Evolutionary conservation across 2,113 vertebrate genomes (phyloP).

Genomic region (Zosterops borbonicus): DNA sequence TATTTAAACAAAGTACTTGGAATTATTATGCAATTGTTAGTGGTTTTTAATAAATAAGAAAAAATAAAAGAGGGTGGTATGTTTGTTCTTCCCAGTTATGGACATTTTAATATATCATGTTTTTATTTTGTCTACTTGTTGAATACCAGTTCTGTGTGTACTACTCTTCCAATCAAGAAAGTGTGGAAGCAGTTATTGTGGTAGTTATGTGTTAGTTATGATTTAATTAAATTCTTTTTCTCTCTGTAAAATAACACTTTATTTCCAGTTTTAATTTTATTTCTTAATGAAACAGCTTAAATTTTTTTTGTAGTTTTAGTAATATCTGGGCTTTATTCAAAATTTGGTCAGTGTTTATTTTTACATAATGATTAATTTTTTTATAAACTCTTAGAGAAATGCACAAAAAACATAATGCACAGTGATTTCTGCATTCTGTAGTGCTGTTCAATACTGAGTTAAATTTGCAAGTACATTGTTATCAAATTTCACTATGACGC

Average conservation of each 20-base stretch:
- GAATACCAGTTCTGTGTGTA: background rate
- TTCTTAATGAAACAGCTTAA: background rate
- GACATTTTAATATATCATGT: background rate
- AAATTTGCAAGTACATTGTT: background rate
- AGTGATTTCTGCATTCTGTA: background rate
- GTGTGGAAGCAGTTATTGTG: background rate
- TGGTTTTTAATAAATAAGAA: background rate
- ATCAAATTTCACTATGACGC: conserved; percentile 29
- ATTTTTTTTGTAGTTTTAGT: background rate
- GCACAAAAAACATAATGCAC: background rate
- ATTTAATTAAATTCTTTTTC: background rate
- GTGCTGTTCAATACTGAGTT: background rate
- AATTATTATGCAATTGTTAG: background rate
- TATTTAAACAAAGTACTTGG: background rate
- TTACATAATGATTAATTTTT: background rate
- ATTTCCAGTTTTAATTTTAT: background rate
- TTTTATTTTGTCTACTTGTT: background rate
- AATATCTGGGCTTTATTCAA: background rate
- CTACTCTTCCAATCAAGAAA: background rate
- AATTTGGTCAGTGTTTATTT: background rate
- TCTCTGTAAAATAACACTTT: background rate
- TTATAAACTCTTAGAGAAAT: background rate
- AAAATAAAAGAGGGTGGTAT: background rate
- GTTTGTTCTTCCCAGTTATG: background rate
- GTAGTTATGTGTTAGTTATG: background rate